A percentile compares a stretch with the other conserved stretches of the same genome.
phyloP scores from a whole-genome alignment of 2,888 invertebrate genomes.

The Eupithecia exiguata region DNA sequence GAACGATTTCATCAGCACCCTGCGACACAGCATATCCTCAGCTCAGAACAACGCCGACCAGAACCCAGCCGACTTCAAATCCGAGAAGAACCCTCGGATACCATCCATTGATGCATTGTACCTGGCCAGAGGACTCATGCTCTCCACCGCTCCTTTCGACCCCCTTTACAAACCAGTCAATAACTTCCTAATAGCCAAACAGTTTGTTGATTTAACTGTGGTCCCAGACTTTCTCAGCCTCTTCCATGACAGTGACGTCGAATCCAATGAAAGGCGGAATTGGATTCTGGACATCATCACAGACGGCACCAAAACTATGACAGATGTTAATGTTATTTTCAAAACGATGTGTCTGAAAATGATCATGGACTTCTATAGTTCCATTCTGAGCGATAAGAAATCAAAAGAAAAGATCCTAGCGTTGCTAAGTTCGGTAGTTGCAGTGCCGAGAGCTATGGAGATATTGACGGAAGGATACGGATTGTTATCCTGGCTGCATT shows the following conservation, averaged over 20 bases:
- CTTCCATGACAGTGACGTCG: slow-evolving; percentile 90
- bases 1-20: slow-evolving; percentile 86
- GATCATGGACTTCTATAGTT: slow-evolving; percentile 88
- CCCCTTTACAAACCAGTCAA: slow-evolving; percentile 91
- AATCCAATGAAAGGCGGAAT: slow-evolving; percentile 86
- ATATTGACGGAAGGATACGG: slow-evolving; percentile 87
- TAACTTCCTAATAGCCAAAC: slow-evolving; percentile 90
- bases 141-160: slow-evolving; percentile 89
- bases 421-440: slow-evolving; percentile 85
- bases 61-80: slow-evolving; percentile 43
- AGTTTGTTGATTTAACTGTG: slow-evolving; percentile 88
- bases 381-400: slow-evolving; percentile 85
- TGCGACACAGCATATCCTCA: slow-evolving; percentile 85
- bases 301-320: slow-evolving; percentile 89
- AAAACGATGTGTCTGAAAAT: slow-evolving; percentile 90
- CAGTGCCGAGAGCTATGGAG: slow-evolving; percentile 86
- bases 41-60: slow-evolving; percentile 54
- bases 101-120: slow-evolving; percentile 87
- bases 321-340: slow-evolving; percentile 89
- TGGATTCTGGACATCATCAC: slow-evolving; percentile 91
- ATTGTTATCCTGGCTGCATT: slow-evolving; percentile 87
- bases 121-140: slow-evolving; percentile 87
- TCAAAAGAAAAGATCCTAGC: slow-evolving; percentile 87
- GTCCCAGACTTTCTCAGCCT: slow-evolving; percentile 95
- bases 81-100: slow-evolving; percentile 73